Base-by-base conservation (phyloP, 1,140 invertebrate genomes). In the Drosophila bocki region DNA sequence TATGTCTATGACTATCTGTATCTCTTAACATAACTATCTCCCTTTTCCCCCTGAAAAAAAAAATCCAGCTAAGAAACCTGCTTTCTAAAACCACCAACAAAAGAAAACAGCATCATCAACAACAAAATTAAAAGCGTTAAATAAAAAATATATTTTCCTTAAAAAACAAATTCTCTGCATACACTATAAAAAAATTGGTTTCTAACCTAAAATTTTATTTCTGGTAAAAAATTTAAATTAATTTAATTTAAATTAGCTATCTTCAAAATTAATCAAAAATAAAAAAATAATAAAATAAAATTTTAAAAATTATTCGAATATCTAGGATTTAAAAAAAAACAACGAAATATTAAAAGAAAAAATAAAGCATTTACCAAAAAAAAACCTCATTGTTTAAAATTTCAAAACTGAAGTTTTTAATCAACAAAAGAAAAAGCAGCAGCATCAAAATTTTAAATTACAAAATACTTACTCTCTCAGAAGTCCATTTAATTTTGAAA, bases 1-100 rank as follows among this genome's bases (percentile, higher is more conserved):
- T 75, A 51, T 57, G 32, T 63, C 58, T 75, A 56, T 53, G 35
- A 22, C 68, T 72, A 72, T 72, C 65, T 71, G 65, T 69, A 70
- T 71, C 51, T 72, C 33, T 72, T 72, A 72, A 72, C 54, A 17
- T 59, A 72, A 71, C 67, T 72, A 71, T 72, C 67, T 72, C 67
- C 68, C 54, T 51, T 75, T 42, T 39, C 59, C 58, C 48, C 13
- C 7, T 29, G 9, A 70, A 51, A 15, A 33, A 33, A 19, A 3
- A 50, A 51, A 54, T 54, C 26, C 62, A 80, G 58, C 58, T 61
- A 70, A 77, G 58, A 64, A 44, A 58, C 76, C 65, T 74, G 51
- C 39, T 70, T 68, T 76, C 70, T 56, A 61, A 37, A 37, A 71
- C 32, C 60, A 56, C 61, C 17, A 58, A 44, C 44, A 59, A 69